Evolutionary conservation across 2,797 vertebrate species (phyloP), one percentile per base, ranked within the genome.

Genomic region (Taenioides sp.): DNA sequence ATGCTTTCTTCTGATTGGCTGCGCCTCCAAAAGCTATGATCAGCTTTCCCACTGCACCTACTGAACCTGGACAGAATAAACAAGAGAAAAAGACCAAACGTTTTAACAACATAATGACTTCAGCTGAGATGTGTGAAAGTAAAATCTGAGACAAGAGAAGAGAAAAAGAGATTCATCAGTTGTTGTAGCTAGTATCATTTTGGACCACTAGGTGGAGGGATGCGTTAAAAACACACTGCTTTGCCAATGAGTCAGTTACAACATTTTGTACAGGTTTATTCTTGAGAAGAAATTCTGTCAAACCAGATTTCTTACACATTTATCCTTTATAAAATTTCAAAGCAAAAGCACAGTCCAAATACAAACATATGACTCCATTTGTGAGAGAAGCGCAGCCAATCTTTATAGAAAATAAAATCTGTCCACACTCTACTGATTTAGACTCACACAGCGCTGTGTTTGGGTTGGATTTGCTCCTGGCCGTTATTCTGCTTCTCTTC

Each of bases 401-500:
- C 63, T 50, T 65, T 65, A 27, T 23, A 65, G 40, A 65, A 65
- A 25, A 65, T 65, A 49, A 65, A 65, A 65, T 20, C 34, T 65
- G 64, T 50, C 43, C 40, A 65, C 64, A 50, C 64, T 50, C 23
- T 50, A 25, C 14, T 65, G 63, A 65, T 65, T 65, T 49, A 49
- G 64, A 7, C 73, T 70, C 69, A 50, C 66, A 71, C 40, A 69
- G 68, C 49, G 31, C 54, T 14, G 11, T 89, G 25, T 89, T 91
- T 88, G 78, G 63, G n/a, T 86, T 89, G 84, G 84, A 83, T 65
- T 75, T 50, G 59, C 14, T 77, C 63, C 79, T 73, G 20, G 0
- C 61, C 63, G 63, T 78, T 63, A 80, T 81, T 80, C 71, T 81
- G 67, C 66, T n/a, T 54, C 49, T 14, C 25, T 67, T 66, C 70